Conservation (phyloP, 2,888 invertebrate species). For the Ctenicera cuprea region DNA sequence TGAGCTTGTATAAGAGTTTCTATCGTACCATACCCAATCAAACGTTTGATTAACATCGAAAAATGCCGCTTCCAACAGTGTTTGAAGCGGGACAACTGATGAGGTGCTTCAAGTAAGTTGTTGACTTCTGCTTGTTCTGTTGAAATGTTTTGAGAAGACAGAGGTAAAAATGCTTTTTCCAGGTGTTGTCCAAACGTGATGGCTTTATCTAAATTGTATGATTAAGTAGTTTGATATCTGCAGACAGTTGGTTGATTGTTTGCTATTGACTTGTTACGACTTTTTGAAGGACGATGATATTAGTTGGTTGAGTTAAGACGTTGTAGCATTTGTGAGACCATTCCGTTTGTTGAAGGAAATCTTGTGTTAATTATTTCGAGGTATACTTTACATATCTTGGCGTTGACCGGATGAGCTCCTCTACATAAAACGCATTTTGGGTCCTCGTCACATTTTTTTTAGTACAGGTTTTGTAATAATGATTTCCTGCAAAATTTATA, state of each 20-base stretch:
- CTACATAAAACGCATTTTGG: conserved; percentile 10
- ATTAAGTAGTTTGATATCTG: conserved; percentile 10
- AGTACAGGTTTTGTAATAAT: no score
- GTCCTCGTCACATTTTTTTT: no score
- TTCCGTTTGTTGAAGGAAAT: conserved; percentile 8
- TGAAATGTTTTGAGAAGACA: no score
- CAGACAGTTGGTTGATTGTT: no score
- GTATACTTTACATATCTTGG: conserved; percentile 11
- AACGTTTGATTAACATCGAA: background rate
- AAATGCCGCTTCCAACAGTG: no score
- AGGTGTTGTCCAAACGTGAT: no score
- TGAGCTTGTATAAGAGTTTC: background rate
- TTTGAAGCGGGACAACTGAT: no score
- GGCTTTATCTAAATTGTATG: no score
- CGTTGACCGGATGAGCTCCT: conserved; percentile 2
- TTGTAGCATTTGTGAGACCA: background rate
- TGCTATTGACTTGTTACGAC: conserved; percentile 5
- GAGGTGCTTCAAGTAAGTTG: no score
- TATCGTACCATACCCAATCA: background rate
- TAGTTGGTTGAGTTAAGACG: background rate
- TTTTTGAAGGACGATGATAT: conserved; percentile 2
- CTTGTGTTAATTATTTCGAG: conserved; percentile 13
- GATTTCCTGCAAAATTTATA: conserved; percentile 14
- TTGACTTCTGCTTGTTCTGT: no score
- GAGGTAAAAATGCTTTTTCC: no score